Evolutionary conservation across 35 echinoderm and acorn worm genomes (phyloP), one percentile per base, ranked within the genome.

Genomic region (Ophiothrix spiculata): DNA sequence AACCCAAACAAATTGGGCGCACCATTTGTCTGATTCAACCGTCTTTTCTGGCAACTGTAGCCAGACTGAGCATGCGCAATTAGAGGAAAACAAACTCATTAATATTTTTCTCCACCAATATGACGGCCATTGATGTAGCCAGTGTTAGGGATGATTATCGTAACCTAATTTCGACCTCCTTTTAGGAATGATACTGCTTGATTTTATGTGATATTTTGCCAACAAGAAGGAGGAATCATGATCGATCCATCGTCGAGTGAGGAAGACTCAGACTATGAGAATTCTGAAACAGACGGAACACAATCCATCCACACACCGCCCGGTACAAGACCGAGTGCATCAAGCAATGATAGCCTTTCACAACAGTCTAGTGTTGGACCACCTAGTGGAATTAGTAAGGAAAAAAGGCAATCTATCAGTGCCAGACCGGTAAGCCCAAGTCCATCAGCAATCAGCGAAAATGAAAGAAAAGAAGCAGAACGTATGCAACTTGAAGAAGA

Each of bases 241-340:
- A 90, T 97, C 64, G 94, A 97, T 78, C 94, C 94, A 76, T 97
- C 94, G 38, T 97, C 94, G 39, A 93, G 90, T 39, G 94, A 97
- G 56, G 90, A 97, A 83, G 87, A 88, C 39, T 91, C 89, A 38
- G 94, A 97, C 31, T 90, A 97, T 93, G 94, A 97, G 38, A 87
- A 88, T 79, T 87, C 93, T 40, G 94, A 93, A 17, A 82, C 90
- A 56, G 89, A 91, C 0, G 94, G 93, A 60, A 90, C 82, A n/a
- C 80, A 90, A 23, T 97, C 94, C 28, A 90, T 90, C n/a, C 94
- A 87, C 39, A 93, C 91, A 38, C 94, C 93, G 64, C 54, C 91
- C 56, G 94, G 90, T n/a, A 69, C 1, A 1, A 77, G 85, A 14
- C 37, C 77, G 14, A 88, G 90, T 46, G 87, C 90, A 75, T 97